phyloP scores from a whole-genome alignment of 2,113 vertebrate genomes.

The Cygnus atratus region DNA sequence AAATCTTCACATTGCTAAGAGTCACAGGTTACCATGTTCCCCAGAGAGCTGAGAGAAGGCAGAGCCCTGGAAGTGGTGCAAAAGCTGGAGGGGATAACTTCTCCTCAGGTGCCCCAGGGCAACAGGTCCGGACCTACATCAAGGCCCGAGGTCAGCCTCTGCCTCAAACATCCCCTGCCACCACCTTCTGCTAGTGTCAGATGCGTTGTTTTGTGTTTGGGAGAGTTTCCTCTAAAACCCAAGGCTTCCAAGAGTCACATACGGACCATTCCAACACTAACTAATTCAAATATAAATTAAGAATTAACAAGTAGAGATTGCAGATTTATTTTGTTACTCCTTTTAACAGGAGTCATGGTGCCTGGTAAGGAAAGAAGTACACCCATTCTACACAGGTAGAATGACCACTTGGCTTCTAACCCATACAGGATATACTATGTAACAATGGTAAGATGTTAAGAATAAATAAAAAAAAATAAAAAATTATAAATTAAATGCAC shows the following conservation, averaged over 20 bases:
- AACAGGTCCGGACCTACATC: not conserved
- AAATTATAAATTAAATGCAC: not conserved
- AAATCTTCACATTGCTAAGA: not conserved
- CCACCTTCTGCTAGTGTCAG: not conserved
- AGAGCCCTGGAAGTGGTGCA: not conserved
- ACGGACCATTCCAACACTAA: not conserved
- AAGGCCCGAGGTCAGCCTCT: not conserved
- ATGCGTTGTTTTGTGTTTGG: not conserved
- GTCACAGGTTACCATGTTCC: not conserved
- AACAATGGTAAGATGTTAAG: not conserved
- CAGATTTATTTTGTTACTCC: not conserved
- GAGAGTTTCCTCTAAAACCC: not conserved
- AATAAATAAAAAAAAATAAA: not conserved
- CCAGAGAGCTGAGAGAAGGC: not conserved
- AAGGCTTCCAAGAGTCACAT: not conserved
- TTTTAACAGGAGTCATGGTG: not conserved
- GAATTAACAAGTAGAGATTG: not conserved
- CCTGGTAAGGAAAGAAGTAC: not conserved
- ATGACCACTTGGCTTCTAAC: not conserved
- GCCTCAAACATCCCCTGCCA: not conserved
- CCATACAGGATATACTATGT: not conserved
- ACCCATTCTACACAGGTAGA: not conserved
- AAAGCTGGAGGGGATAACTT: not conserved
- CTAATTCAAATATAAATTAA: not conserved
- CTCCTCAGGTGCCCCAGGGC: not conserved